A percentile compares a stretch with the other conserved stretches of the same genome.
Conservation (phyloP, 2,797 vertebrate genomes). For the Bufotes viridis region DNA sequence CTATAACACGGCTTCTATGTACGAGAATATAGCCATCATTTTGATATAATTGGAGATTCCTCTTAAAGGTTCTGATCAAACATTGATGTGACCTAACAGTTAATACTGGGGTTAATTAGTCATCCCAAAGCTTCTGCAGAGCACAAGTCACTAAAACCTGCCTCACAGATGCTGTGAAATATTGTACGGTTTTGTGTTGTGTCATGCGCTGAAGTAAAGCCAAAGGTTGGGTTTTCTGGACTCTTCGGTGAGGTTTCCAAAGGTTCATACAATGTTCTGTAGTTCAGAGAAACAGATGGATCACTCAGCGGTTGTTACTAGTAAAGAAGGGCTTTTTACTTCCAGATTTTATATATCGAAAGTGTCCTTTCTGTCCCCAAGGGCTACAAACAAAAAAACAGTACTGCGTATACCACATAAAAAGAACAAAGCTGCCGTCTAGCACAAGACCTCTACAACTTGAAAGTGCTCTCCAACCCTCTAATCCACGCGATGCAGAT, state of each 20-base stretch:
- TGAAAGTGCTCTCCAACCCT: too few species aligned
- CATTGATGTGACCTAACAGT: background rate
- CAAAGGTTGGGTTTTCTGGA: slow-evolving; percentile 24
- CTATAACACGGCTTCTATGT: background rate
- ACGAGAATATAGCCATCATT: background rate
- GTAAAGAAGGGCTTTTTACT: background rate
- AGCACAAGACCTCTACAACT: too few species aligned
- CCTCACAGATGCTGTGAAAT: background rate
- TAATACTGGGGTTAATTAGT: background rate
- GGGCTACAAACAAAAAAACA: too few species aligned
- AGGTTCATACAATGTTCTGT: background rate
- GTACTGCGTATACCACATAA: too few species aligned
- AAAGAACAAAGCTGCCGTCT: too few species aligned
- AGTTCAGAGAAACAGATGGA: background rate
- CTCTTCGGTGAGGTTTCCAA: background rate
- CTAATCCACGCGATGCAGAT: too few species aligned
- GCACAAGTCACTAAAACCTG: background rate
- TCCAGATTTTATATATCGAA: too few species aligned
- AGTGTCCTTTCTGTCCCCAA: too few species aligned
- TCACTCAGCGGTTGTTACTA: background rate
- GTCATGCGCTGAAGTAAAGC: slow-evolving; percentile 9
- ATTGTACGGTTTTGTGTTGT: slow-evolving; percentile 2
- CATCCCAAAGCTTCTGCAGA: background rate
- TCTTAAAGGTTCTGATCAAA: background rate
- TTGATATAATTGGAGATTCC: too few species aligned